phyloP scores from a whole-genome alignment of 2,113 vertebrate species.

The Pseudorectes ferrugineus region DNA sequence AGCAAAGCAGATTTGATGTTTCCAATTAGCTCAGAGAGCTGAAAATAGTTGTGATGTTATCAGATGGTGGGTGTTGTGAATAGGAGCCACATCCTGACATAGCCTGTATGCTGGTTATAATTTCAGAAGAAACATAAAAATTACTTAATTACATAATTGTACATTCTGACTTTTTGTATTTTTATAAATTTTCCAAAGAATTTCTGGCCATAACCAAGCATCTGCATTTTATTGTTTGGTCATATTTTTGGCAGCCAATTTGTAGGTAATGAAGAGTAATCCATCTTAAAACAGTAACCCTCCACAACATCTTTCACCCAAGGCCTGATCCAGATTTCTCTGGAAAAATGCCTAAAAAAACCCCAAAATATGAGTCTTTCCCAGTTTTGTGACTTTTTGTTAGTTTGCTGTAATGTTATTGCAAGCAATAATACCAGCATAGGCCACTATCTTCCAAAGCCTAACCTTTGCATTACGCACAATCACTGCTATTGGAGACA shows the following conservation, averaged over 20 bases:
- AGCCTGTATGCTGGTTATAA: neutral
- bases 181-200: neutral
- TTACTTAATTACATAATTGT: neutral
- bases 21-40: constrained; percentile 71
- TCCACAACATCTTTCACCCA: neutral
- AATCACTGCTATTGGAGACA: fast-evolving
- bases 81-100: neutral
- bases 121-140: neutral
- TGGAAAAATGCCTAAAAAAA: neutral
- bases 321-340: neutral
- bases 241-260: neutral
- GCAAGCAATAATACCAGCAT: neutral
- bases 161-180: neutral
- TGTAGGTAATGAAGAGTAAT: neutral
- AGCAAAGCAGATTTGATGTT: constrained; percentile 70
- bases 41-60: constrained; percentile 34
- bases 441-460: neutral
- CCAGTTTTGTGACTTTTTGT: neutral
- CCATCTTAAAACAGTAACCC: neutral
- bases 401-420: neutral
- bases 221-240: neutral
- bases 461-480: neutral
- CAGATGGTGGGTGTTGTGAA: neutral
- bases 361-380: neutral
- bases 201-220: neutral